phyloP scores from a whole-genome alignment of 2,797 vertebrate genomes.

The Gallirallus australis region DNA sequence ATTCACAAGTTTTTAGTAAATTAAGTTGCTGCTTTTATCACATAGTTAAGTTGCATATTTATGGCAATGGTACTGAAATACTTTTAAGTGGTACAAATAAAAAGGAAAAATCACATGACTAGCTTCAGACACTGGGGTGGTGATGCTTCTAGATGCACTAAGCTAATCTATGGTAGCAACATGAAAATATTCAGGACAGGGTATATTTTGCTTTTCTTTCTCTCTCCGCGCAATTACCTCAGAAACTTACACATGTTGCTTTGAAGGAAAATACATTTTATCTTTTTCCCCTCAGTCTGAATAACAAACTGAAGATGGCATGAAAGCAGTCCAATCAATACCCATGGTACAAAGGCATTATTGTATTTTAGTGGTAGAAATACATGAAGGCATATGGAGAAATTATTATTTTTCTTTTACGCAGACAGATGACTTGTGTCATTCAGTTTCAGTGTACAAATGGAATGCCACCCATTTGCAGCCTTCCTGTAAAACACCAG shows the following conservation, averaged over 20 bases:
- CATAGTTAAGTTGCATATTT: conserved; percentile 37
- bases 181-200: background rate
- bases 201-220: background rate
- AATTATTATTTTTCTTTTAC: conserved; percentile 54
- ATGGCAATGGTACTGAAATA: conserved; percentile 47
- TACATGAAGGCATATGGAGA: background rate
- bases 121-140: conserved; percentile 6
- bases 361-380: conserved; percentile 5
- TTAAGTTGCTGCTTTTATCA: background rate
- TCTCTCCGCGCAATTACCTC: background rate
- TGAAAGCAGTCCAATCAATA: conserved; percentile 44
- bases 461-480: conserved; percentile 49
- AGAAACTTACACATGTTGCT: background rate
- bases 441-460: conserved; percentile 56
- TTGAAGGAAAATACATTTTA: conserved; percentile 17
- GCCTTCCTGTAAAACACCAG: conserved; percentile 57
- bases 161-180: background rate
- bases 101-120: background rate
- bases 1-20: background rate
- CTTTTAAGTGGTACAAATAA: conserved; percentile 56
- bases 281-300: background rate
- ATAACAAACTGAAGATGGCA: conserved; percentile 23
- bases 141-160: conserved; percentile 9
- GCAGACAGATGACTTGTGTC: conserved; percentile 59
- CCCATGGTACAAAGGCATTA: background rate